A percentile compares a stretch with the other conserved stretches of the same genome.
Evolutionary conservation across 1,140 invertebrate species (phyloP).

Genomic region (Drosophila fuyamai): DNA sequence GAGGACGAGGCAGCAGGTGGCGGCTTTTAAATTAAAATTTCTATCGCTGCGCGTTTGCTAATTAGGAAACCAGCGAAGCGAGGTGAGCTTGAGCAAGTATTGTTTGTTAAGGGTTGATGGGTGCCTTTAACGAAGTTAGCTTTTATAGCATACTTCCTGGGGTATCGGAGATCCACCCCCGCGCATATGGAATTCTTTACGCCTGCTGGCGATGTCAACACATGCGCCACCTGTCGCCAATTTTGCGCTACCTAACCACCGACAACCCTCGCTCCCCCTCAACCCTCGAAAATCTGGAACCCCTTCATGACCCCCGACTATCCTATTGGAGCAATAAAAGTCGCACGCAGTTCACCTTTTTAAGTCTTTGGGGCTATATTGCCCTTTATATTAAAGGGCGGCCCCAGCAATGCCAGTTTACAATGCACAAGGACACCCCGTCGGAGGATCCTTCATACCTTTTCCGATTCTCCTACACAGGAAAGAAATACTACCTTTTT

Average conservation of each 20-base stretch:
- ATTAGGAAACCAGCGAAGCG: conserved; percentile 35
- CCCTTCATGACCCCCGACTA: background rate
- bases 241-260: conserved; percentile 27
- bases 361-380: conserved; percentile 41
- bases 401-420: conserved; percentile 36
- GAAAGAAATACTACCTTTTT: background rate
- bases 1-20: conserved; percentile 12
- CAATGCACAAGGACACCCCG: conserved; percentile 42
- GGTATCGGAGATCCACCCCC: conserved; percentile 44
- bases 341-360: conserved; percentile 71
- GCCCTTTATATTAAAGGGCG: conserved; percentile 49
- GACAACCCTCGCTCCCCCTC: background rate
- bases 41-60: conserved; percentile 34
- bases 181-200: conserved; percentile 34
- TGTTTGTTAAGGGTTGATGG: conserved; percentile 25
- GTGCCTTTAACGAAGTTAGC: conserved; percentile 38
- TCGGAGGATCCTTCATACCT: conserved; percentile 15
- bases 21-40: conserved; percentile 43
- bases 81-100: conserved; percentile 22
- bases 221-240: conserved; percentile 72
- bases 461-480: background rate
- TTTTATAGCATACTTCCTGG: conserved; percentile 39
- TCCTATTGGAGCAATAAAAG: conserved; percentile 61
- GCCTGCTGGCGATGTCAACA: conserved; percentile 59
- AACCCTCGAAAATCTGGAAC: background rate